Evolutionary conservation across 2,797 vertebrate species (phyloP).

Genomic region (Macropodus opercularis): DNA sequence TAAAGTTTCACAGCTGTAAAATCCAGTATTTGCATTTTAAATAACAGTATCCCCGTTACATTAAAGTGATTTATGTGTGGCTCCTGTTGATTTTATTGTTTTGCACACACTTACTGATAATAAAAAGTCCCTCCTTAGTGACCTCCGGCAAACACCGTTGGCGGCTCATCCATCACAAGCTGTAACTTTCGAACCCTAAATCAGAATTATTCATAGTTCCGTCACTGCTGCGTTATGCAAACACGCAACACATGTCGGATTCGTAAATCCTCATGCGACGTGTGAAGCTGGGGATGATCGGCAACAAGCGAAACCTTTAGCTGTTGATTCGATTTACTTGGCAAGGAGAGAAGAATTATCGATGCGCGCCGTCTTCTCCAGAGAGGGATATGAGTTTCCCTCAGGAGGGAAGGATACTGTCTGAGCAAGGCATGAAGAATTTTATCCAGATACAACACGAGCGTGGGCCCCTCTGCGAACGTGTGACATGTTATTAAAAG

Average conservation of each 20-base stretch:
- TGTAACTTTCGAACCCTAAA: conserved; percentile 44
- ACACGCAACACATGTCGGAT: conserved; percentile 64
- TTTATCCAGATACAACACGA: conserved; percentile 63
- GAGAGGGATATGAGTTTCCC: conserved; percentile 69
- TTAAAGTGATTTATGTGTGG: conserved; percentile 32
- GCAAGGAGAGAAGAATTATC: conserved; percentile 72
- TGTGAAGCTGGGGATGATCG: conserved; percentile 63
- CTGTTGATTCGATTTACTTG: conserved; percentile 74
- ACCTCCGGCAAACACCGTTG: conserved; percentile 42
- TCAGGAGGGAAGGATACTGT: conserved; percentile 54
- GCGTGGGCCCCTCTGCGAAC: conserved; percentile 40
- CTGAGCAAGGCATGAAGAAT: conserved; percentile 69
- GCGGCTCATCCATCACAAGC: conserved; percentile 43
- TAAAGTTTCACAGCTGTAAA: neutral
- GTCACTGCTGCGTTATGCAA: conserved; percentile 67
- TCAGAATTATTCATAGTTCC: conserved; percentile 65
- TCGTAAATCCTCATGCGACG: conserved; percentile 67
- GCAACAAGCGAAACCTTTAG: conserved; percentile 73
- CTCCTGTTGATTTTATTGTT: conserved; percentile 33
- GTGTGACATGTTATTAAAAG: conserved; percentile 70
- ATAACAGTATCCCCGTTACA: neutral
- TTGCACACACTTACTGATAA: conserved; percentile 11
- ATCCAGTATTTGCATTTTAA: conserved; percentile 24
- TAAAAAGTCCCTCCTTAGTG: conserved; percentile 30
- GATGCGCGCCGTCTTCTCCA: conserved; percentile 55